Conservation (phyloP, 1,140 invertebrate genomes). For the Bombus affinis region DNA sequence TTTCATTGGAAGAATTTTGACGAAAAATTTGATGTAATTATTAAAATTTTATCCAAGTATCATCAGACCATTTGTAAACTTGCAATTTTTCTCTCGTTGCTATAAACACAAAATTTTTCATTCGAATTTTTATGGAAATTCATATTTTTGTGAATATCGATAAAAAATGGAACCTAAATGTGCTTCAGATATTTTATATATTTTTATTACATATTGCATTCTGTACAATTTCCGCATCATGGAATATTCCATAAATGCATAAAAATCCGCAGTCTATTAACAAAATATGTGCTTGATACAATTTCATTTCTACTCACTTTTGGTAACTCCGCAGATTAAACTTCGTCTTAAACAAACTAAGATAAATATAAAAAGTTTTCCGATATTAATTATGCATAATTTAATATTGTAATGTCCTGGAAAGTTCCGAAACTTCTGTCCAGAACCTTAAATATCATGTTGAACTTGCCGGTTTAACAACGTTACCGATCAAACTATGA, state of each 20-base stretch:
- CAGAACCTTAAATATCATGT: conserved; percentile 10
- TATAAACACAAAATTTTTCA: background rate
- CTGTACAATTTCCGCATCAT: background rate
- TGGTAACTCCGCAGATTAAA: background rate
- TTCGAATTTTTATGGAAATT: background rate
- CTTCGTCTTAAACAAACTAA: background rate
- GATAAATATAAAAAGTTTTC: background rate
- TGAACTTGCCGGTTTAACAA: conserved; percentile 24
- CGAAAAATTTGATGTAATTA: background rate
- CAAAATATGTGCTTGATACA: background rate
- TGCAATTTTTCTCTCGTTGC: background rate
- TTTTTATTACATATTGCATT: too few species aligned
- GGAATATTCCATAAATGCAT: background rate
- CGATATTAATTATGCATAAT: conserved; percentile 7
- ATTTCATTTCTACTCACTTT: background rate
- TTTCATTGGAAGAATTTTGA: background rate
- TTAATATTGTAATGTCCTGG: conserved; percentile 30
- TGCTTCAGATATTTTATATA: too few species aligned
- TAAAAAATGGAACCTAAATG: background rate
- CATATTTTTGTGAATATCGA: background rate
- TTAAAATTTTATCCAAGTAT: background rate
- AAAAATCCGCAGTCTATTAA: background rate
- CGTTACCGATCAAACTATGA: conserved; percentile 21
- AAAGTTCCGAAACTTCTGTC: background rate
- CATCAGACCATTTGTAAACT: background rate